phyloP scores from a whole-genome alignment of 2,797 vertebrate genomes.

The Arrhamphus sclerolepis region DNA sequence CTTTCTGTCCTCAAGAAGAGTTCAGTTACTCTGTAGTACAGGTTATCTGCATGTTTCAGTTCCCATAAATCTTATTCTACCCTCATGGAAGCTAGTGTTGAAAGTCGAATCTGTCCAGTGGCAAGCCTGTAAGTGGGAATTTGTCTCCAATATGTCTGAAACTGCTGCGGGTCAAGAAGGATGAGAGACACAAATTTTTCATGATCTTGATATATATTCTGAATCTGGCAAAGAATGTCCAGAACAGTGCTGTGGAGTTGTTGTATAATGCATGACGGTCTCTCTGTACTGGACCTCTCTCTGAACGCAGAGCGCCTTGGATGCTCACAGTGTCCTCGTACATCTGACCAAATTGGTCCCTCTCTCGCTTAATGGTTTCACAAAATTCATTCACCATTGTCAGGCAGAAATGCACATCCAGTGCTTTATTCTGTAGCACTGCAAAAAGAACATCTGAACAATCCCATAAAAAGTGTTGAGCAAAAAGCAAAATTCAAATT shows the following conservation, averaged over 20 bases:
- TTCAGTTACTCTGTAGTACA: no score
- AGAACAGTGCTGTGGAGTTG: no score
- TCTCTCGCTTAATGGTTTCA: background rate
- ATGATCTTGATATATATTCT: background rate
- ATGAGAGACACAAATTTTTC: background rate
- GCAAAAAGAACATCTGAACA: background rate
- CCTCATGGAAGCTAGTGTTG: no score
- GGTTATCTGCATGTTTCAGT: no score
- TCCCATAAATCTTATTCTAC: no score
- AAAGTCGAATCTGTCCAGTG: no score
- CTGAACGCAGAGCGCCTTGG: no score
- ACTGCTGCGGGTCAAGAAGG: background rate
- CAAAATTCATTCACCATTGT: background rate
- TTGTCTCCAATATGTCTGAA: background rate
- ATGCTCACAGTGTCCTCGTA: no score
- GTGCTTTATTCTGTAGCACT: background rate
- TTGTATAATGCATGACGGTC: no score
- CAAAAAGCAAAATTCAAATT: conserved; percentile 42
- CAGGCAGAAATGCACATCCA: background rate
- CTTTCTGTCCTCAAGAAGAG: background rate
- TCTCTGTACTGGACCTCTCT: no score
- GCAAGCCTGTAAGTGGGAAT: background rate
- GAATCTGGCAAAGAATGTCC: background rate
- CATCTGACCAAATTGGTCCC: no score
- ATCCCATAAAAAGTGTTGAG: background rate